phyloP scores from a whole-genome alignment of 1,140 invertebrate genomes.

The Halotydeus destructor region DNA sequence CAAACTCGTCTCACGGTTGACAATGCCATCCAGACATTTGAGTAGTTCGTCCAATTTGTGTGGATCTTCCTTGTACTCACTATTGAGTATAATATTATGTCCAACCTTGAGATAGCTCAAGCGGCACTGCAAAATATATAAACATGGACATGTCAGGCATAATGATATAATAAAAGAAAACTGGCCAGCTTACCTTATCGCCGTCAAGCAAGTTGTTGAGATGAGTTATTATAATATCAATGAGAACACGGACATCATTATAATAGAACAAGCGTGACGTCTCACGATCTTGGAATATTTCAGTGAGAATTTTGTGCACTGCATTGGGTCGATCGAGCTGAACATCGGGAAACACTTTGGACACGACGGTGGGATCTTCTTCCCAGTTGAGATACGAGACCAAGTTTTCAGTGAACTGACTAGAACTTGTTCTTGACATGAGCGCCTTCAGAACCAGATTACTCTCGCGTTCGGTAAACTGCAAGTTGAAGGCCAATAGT shows the following conservation, averaged over 20 bases:
- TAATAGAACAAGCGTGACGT: slow-evolving; percentile 72
- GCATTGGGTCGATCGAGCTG: slow-evolving; percentile 43
- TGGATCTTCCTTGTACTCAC: slow-evolving; percentile 11
- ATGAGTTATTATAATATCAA: slow-evolving; percentile 72
- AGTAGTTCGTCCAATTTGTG: slow-evolving; percentile 9
- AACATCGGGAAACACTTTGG: not conserved
- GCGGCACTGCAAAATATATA: slow-evolving; percentile 5
- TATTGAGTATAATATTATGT: slow-evolving; percentile 5
- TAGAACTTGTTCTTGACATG: slow-evolving; percentile 43
- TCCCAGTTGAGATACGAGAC: slow-evolving; percentile 65
- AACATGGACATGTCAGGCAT: slow-evolving; percentile 5
- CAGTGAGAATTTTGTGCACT: slow-evolving; percentile 62
- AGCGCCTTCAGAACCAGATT: slow-evolving; percentile 56
- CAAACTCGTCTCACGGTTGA: slow-evolving; percentile 7
- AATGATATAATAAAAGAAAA: slow-evolving; percentile 6
- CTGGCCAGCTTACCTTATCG: slow-evolving; percentile 39
- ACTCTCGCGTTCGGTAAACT: slow-evolving; percentile 39
- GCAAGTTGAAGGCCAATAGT: slow-evolving; percentile 65
- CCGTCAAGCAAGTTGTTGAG: slow-evolving; percentile 67
- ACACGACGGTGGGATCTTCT: slow-evolving; percentile 24
- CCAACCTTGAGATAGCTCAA: slow-evolving; percentile 8
- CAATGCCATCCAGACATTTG: slow-evolving; percentile 9
- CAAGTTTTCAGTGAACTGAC: slow-evolving; percentile 70
- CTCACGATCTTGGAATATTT: slow-evolving; percentile 48
- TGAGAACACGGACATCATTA: slow-evolving; percentile 72